These are phyloP conservation scores for Hyperopisus bebe DNA, from an alignment of 2,113 vertebrate genomes.

Conservation along the genomic window DNA sequence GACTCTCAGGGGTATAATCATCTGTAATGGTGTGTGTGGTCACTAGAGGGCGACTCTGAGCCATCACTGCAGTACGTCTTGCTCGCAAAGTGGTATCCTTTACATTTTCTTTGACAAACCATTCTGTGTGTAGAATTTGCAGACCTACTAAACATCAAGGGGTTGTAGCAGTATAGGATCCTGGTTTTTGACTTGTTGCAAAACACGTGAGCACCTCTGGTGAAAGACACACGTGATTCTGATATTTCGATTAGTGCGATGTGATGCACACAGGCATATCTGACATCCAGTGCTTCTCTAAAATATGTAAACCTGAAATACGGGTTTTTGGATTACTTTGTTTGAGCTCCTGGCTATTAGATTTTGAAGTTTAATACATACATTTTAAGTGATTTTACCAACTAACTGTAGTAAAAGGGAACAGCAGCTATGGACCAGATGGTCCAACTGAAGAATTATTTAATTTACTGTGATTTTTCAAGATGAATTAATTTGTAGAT, in stretches of 20 bases:
- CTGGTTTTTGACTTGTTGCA: not conserved
- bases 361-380: not conserved
- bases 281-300: not conserved
- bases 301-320: not conserved
- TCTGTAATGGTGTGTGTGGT: not conserved
- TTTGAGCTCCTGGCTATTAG: not conserved
- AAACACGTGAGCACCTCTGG: not conserved
- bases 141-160: not conserved
- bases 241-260: not conserved
- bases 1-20: not conserved
- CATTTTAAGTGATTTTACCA: not conserved
- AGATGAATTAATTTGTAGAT: conserved; percentile 41
- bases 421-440: conserved; percentile 8
- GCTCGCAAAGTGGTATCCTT: not conserved
- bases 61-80: not conserved
- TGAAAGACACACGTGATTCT: not conserved
- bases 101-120: not conserved
- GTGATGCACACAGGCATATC: not conserved
- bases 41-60: not conserved
- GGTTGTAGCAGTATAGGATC: not conserved
- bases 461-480: conserved; percentile 26
- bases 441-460: conserved; percentile 27
- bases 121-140: not conserved
- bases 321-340: not conserved
- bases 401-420: conserved; percentile 11